Percentiles rank a stretch among this genome's conserved stretches.
These are phyloP conservation scores for Drosophila rufa DNA, from an alignment of 1,140 invertebrate genomes.

Conservation along the genomic window DNA sequence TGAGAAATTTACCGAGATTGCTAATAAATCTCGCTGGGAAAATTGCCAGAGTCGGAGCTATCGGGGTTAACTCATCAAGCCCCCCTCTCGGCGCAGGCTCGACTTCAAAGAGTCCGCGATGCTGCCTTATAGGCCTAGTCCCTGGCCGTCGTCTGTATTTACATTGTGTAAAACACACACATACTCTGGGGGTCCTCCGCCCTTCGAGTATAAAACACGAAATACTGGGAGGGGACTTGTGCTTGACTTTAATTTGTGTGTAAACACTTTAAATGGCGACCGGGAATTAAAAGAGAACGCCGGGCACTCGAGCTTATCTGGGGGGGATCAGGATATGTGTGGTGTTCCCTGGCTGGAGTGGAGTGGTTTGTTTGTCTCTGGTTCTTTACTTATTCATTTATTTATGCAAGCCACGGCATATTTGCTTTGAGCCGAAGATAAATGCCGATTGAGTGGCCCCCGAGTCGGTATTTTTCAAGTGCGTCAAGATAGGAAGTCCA, in stretches of 20 bases:
- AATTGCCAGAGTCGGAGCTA: constrained; percentile 32
- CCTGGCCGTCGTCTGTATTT: constrained; percentile 62
- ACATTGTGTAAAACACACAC: constrained; percentile 66
- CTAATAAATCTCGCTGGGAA: constrained; percentile 32
- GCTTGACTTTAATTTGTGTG: constrained; percentile 81
- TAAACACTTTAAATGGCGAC: constrained; percentile 75
- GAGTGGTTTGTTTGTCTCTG: constrained; percentile 71
- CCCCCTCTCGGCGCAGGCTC: constrained; percentile 26
- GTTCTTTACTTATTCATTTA: constrained; percentile 70
- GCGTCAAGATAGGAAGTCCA: constrained; percentile 37
- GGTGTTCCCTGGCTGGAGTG: constrained; percentile 1
- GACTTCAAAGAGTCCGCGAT: constrained; percentile 44
- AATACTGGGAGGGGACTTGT: constrained; percentile 32
- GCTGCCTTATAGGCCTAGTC: constrained; percentile 35
- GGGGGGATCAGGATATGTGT: constrained; percentile 21
- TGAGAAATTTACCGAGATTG: constrained; percentile 28
- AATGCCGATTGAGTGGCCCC: constrained; percentile 37
- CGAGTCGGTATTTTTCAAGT: constrained; percentile 30
- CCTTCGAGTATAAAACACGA: constrained; percentile 41
- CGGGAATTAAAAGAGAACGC: constrained; percentile 48
- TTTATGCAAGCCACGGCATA: constrained; percentile 68
- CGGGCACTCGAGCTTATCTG: constrained; percentile 55
- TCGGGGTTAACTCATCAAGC: constrained; percentile 33
- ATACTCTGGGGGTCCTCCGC: constrained; percentile 24
- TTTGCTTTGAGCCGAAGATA: constrained; percentile 63